phyloP scores from a whole-genome alignment of 2,888 invertebrate species.

The Hesperia comma region DNA sequence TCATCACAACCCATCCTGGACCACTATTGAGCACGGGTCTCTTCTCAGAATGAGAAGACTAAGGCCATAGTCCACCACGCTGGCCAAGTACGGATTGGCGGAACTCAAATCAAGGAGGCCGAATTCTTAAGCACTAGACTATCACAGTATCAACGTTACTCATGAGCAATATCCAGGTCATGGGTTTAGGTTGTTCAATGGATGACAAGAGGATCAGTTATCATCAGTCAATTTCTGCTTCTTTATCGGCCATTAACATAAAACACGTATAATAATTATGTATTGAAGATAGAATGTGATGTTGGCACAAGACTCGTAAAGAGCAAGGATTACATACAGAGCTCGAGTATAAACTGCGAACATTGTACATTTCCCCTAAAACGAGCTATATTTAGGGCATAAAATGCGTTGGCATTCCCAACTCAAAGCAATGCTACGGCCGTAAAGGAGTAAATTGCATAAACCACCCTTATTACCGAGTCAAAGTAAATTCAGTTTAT shows the following conservation, averaged over 20 bases:
- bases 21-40: too few relatives aligned
- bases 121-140: too few relatives aligned
- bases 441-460: constrained; percentile 15
- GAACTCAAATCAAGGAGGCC: too few relatives aligned
- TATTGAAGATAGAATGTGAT: not conserved
- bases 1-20: too few relatives aligned
- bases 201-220: too few relatives aligned
- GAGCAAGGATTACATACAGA: not conserved
- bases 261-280: not conserved
- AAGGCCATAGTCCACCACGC: too few relatives aligned
- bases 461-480: constrained; percentile 12
- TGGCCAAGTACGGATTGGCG: too few relatives aligned
- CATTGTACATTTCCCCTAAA: not conserved
- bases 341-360: not conserved
- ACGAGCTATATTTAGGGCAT: not conserved
- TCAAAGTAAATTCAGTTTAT: constrained; percentile 14
- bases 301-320: not conserved
- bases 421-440: constrained; percentile 6
- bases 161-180: too few relatives aligned
- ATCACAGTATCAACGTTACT: too few relatives aligned
- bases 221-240: too few relatives aligned
- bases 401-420: constrained; percentile 4
- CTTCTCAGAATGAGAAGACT: too few relatives aligned
- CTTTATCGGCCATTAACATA: not conserved
- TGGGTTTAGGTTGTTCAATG: too few relatives aligned